phyloP scores from a whole-genome alignment of 2,888 invertebrate species.

The Ichneumoninae sp. region DNA sequence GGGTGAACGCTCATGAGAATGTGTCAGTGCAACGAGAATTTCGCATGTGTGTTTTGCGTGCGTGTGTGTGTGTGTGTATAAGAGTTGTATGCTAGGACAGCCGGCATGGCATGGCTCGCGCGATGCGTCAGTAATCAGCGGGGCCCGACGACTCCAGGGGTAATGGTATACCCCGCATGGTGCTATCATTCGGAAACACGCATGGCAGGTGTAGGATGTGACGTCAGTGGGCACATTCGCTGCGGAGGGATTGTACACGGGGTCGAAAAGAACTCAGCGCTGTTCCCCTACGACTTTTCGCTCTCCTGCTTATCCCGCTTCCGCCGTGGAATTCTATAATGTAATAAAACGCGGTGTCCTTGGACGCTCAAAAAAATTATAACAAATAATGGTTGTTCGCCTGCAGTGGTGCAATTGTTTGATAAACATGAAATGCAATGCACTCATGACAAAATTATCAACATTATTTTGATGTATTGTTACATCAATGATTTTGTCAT shows the following conservation, averaged over 20 bases:
- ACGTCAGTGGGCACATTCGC: conserved; percentile 70
- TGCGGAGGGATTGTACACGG: conserved; percentile 44
- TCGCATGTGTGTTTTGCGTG: conserved; percentile 3
- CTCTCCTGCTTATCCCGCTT: not conserved
- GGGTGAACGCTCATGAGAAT: conserved; percentile 69
- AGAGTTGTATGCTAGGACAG: conserved; percentile 30
- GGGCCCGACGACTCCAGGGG: conserved; percentile 71
- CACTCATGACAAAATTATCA: too few relatives aligned
- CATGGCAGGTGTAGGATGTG: conserved; percentile 84
- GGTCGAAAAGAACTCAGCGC: conserved; percentile 42
- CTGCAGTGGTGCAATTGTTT: not conserved
- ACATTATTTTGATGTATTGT: too few relatives aligned
- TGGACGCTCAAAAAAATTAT: not conserved
- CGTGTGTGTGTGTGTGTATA: not conserved
- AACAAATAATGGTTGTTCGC: not conserved
- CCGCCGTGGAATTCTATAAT: not conserved
- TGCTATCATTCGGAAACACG: conserved; percentile 82
- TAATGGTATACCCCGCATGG: conserved; percentile 72
- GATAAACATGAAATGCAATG: not conserved
- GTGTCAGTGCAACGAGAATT: conserved; percentile 44
- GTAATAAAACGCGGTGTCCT: not conserved
- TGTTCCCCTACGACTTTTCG: conserved; percentile 24
- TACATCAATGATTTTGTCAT: too few relatives aligned
- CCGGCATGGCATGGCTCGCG: conserved; percentile 56
- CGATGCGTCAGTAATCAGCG: conserved; percentile 69